Evolutionary conservation across 2,113 vertebrate species (phyloP), one percentile per base, ranked within the genome.

Genomic region (Lepus europaeus): DNA sequence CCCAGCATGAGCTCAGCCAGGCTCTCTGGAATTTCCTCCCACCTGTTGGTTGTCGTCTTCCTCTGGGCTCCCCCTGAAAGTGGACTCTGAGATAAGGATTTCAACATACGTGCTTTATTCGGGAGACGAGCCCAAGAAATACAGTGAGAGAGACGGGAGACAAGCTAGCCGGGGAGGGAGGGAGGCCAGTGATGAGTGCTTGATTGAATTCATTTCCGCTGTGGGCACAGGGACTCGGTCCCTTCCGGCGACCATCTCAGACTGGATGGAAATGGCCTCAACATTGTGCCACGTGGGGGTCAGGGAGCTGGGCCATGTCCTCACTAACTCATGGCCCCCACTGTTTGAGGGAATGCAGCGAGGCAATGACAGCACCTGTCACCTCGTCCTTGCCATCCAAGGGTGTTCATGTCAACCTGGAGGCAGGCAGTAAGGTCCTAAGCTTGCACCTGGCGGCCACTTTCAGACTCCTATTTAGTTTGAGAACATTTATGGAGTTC

Each of bases 31-130:
- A 82, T 80, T 88, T n/a, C 70, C 49, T 53, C 63, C 27, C 19
- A 63, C 86, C 33, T 95, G 70, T 76, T 86, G 73, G 17, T 92
- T 33, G 78, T 51, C 85, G 13, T 92, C 63, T 95, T 51, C 29
- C 25, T 70, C 69, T 90, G 76, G 17, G 63, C 5, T 64, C 8
- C 29, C 59, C 59, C 33, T 51, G 36, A 80, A 84, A 80, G 73
- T 51, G 66, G 88, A 53, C 27, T 20, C 53, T 3, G 49, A 90
- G n/a, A 73, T 78, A 53, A 95, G 9, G 9, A 76, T 89, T 56
- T 70, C 19, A 6, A 72, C 63, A 14, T 3, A 14, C 39, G 49
- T 64, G 12, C 17, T 89, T 86, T 17, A 39, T 64, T 51, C 27
- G 80, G n/a, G 33, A 89, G 61, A 80, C 33, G 61, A 87, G 31